phyloP scores from a whole-genome alignment of 2,113 vertebrate species.

The Nerophis ophidion region DNA sequence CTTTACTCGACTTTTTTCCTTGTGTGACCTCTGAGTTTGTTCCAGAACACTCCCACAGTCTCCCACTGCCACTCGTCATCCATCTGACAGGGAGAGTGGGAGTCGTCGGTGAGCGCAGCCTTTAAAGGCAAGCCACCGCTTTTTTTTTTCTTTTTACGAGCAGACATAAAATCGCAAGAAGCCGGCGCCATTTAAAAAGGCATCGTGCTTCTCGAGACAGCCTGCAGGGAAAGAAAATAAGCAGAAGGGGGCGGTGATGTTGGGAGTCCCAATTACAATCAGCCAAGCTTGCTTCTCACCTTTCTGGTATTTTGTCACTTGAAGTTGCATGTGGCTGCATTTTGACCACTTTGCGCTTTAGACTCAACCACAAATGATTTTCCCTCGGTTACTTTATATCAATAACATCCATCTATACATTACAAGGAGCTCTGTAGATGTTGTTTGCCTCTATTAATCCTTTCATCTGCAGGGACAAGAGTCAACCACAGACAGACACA shows the following conservation, averaged over 20 bases:
- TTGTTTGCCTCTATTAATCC: slow-evolving; percentile 3
- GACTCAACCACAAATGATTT: slow-evolving; percentile 13
- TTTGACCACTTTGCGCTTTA: slow-evolving; percentile 2
- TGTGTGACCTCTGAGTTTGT: slow-evolving; percentile 2
- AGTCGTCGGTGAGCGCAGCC: slow-evolving; percentile 29
- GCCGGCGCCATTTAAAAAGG: slow-evolving; percentile 47
- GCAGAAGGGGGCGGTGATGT: slow-evolving; percentile 3
- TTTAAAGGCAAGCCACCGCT: slow-evolving; percentile 38
- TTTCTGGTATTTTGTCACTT: slow-evolving; percentile 11
- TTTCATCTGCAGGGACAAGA: slow-evolving; percentile 15
- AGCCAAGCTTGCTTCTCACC: slow-evolving; percentile 15
- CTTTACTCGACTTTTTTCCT: background rate
- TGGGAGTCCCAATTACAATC: slow-evolving; percentile 3
- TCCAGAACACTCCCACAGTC: slow-evolving; percentile 16
- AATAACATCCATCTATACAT: slow-evolving; percentile 1
- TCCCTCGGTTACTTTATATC: slow-evolving; percentile 3
- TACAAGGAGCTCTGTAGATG: slow-evolving; percentile 12
- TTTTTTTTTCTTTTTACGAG: slow-evolving; percentile 28
- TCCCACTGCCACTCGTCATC: slow-evolving; percentile 26
- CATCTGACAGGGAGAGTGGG: slow-evolving; percentile 18
- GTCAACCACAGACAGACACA: slow-evolving; percentile 15
- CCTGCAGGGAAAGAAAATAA: slow-evolving; percentile 32
- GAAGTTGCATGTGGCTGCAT: background rate
- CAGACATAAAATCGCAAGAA: slow-evolving; percentile 52
- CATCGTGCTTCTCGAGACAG: slow-evolving; percentile 42